phyloP scores from a whole-genome alignment of 1,140 invertebrate species.

The Bombus superbus region DNA sequence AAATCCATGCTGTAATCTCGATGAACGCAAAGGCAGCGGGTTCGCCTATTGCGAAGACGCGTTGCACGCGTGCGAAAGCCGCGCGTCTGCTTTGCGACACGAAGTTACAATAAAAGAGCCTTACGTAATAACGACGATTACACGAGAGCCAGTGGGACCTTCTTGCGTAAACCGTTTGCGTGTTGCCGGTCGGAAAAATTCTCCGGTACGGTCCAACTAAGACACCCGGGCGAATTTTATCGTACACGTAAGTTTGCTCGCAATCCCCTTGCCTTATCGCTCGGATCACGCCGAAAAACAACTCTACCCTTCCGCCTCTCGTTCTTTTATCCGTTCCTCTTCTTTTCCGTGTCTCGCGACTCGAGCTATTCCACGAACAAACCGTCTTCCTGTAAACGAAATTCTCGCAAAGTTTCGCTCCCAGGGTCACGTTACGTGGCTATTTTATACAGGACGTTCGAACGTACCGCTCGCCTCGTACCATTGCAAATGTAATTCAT shows the following conservation, averaged over 20 bases:
- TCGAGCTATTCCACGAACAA: not conserved
- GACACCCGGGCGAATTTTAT: conserved; percentile 22
- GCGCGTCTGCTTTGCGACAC: not conserved
- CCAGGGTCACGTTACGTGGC: not conserved
- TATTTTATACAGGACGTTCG: conserved; percentile 18
- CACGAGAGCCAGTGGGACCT: not conserved
- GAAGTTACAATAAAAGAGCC: conserved; percentile 23
- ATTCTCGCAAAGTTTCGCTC: conserved; percentile 1
- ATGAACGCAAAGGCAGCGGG: not conserved
- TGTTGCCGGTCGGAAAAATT: conserved; percentile 15
- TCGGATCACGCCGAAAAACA: conserved; percentile 21
- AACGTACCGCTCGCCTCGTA: not conserved
- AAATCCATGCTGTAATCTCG: not conserved
- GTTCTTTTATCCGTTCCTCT: not conserved
- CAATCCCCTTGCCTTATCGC: conserved; percentile 26
- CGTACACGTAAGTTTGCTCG: not conserved
- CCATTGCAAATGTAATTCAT: not conserved
- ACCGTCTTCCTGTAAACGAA: conserved; percentile 1
- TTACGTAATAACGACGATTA: conserved; percentile 40
- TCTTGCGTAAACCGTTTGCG: conserved; percentile 35
- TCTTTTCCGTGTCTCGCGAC: not conserved
- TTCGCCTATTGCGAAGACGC: not conserved
- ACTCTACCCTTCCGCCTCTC: not conserved
- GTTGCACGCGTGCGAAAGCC: conserved; percentile 32
- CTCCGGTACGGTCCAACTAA: not conserved